Base-by-base conservation (phyloP, 30 jellyfish, hydroid and myxozoan species). In the Pseudorhiza aurosa region DNA sequence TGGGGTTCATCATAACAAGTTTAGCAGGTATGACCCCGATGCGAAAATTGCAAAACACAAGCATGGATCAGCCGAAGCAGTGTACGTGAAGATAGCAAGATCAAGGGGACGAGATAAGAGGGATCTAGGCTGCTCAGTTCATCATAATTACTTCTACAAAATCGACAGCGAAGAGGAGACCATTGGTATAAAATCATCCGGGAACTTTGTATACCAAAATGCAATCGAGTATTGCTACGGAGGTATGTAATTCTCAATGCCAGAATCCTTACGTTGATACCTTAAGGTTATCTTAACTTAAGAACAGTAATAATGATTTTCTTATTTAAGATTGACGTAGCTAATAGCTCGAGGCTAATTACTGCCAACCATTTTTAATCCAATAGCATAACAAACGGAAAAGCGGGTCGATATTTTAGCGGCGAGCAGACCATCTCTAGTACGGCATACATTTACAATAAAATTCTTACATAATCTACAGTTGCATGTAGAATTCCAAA, bases 151-250 rank as follows among this genome's bases (percentile, higher is more conserved):
- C 19, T 47, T 70, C 51, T 39, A 45, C 70, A 70, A 70, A 56
- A 70, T 70, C 21, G 83, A 70, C 45, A 58, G 68, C 26, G 83
- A 70, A 33, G 68, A 70, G 29, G 83, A 70, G 53, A 70, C 83
- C 0, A 70, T 70, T 43, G 83, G 83, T 5, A 70, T 70, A 29
- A 70, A 70, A 19, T 26, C 83, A 1, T 70, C 83, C 32, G 83
- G 83, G 28, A 70, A 70, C 31, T 4, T 45, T 56, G 71, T 70
- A 10, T 70, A 43, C 29, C 51, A 70, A 8, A 70, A 70, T 22
- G 83, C 83, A 70, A 45, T 70, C 2, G 83, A 70, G 35, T 56
- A 33, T 35, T 70, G 83, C 24, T 70, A 4, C 15, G 83, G 83
- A 18, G 83, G 67, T 53, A 21, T 15, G 36, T 2, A 53, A n/a